Evolutionary conservation across 2,888 invertebrate genomes (phyloP), one percentile per base, ranked within the genome.

Genomic region (Apamea sordens): DNA sequence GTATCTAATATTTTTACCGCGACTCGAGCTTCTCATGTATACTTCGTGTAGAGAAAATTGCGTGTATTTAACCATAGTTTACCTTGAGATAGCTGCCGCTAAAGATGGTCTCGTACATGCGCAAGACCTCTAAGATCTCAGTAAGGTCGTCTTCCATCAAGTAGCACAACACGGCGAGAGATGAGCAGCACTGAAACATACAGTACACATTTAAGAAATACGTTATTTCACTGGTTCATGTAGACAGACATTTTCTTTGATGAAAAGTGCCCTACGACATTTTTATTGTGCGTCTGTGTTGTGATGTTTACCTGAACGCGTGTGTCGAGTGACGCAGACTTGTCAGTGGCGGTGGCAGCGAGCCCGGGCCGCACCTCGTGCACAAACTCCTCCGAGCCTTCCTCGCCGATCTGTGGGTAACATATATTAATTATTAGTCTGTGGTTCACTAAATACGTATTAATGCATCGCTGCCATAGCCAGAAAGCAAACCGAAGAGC

Each of bases 161-260:
- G 93, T 99, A 99, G 91, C 98, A 98, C 87, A 99, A 97, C 91
- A 98, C 96, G n/a, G 98, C 98, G 89, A 99, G 95, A 0, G 99
- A 98, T 88, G 98, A 97, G 91, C 99, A 99, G 92, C 99, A 99
- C 98, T 99, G 94, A 18, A 97, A 95, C 10, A 67, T 24, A 28
- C 11, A 75, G 32, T 71, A n/a, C 21, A 21, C 1, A 28, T 28
- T 32, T 63, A 32, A 32, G 21, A 32, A 32, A 32, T 4, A 32
- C 21, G 6, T 73, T n/a, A 70, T 24, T 65, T 65, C 4, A 24
- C 10, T 36, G 13, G 15, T 50, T 36, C 2, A 21, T 21, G 15
- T 47, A 21, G 15, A 41, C 21, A 28, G n/a, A 28, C 21, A 13
- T 18, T 21, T 64, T 65, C 13, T 13, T 32, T 32, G 21, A 21